Conservation (phyloP, 2,888 invertebrate species). For the Drosophila sordidula region DNA sequence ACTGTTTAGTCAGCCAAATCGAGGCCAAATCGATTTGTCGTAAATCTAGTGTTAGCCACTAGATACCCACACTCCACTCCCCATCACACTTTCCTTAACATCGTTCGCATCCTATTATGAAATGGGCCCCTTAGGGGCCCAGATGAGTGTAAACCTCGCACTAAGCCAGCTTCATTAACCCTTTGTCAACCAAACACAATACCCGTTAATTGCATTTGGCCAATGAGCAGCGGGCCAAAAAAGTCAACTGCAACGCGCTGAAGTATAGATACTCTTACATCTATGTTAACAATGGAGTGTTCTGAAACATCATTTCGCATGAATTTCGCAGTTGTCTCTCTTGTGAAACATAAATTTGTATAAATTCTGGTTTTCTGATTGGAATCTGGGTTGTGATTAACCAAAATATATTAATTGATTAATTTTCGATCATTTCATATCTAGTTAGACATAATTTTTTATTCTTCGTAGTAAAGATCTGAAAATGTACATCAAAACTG, state of each 20-base stretch:
- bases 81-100: too few species aligned
- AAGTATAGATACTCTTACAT: neutral
- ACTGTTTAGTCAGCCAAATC: slow-evolving; percentile 29
- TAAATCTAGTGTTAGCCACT: slow-evolving; percentile 21
- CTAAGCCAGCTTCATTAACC: slow-evolving; percentile 33
- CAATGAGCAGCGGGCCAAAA: slow-evolving; percentile 12
- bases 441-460: too few species aligned
- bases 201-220: slow-evolving; percentile 45
- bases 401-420: too few species aligned
- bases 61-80: neutral
- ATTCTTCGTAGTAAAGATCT: too few species aligned
- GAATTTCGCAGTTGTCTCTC: neutral
- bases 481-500: too few species aligned
- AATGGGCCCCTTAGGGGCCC: slow-evolving; percentile 8
- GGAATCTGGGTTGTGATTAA: too few species aligned
- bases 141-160: neutral
- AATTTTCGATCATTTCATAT: too few species aligned
- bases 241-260: neutral
- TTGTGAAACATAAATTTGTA: neutral
- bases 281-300: neutral
- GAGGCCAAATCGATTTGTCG: slow-evolving; percentile 45
- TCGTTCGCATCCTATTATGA: slow-evolving; percentile 20
- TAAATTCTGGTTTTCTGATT: too few species aligned
- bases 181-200: slow-evolving; percentile 44
- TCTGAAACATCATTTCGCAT: neutral